A percentile compares a stretch with the other conserved stretches of the same genome.
Evolutionary conservation across 2,888 invertebrate genomes (phyloP).

Genomic region (Idaea dimidiata): DNA sequence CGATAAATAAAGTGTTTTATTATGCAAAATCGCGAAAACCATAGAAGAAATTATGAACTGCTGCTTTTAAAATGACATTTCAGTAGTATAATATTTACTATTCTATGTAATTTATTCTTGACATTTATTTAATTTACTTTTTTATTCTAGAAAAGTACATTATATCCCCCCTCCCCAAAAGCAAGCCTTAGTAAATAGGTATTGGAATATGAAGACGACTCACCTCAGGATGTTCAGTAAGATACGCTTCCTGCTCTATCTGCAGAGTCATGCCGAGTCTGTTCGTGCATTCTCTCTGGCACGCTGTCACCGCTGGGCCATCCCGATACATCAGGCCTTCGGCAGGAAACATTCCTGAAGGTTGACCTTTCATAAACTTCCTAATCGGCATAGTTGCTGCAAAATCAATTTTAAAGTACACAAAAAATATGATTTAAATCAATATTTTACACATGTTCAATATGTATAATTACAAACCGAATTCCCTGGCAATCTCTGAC

Average conservation of each 20-base stretch:
- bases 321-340: conserved; percentile 56
- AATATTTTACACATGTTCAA: background rate
- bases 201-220: conserved; percentile 25
- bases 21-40: too few species aligned
- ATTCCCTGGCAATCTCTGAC: too few species aligned
- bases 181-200: background rate
- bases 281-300: conserved; percentile 50
- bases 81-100: too few species aligned
- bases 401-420: background rate
- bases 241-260: conserved; percentile 62
- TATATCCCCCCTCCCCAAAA: background rate
- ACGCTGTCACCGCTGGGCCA: conserved; percentile 42
- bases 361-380: conserved; percentile 46
- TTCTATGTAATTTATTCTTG: too few species aligned
- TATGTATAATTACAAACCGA: background rate
- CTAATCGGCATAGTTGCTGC: conserved; percentile 45
- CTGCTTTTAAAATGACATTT: too few species aligned
- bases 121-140: too few species aligned
- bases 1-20: too few species aligned
- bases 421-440: background rate
- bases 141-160: background rate
- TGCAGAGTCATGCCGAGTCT: conserved; percentile 55
- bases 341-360: conserved; percentile 39
- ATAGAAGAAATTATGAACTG: too few species aligned
- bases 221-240: conserved; percentile 64